A percentile compares a stretch with the other conserved stretches of the same genome.
Evolutionary conservation across 2,113 vertebrate species (phyloP).

Genomic region (Aix galericulata): DNA sequence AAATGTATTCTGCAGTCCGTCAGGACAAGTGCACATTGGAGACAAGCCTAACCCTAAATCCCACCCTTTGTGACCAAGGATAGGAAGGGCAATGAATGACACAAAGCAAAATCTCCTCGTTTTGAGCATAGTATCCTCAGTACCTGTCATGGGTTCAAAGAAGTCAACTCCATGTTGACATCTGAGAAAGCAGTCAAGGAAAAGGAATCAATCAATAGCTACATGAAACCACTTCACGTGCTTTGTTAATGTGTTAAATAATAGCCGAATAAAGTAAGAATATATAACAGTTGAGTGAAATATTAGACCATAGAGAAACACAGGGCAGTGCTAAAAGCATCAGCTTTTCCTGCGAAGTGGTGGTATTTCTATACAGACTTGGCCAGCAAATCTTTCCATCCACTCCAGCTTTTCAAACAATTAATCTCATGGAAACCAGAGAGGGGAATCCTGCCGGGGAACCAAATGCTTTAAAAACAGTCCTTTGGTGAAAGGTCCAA

Average conservation of each 20-base stretch:
- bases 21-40: not conserved
- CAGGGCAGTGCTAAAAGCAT: not conserved
- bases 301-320: conserved; percentile 7
- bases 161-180: not conserved
- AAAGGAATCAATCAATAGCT: not conserved
- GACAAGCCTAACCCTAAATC: not conserved
- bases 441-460: conserved; percentile 48
- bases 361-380: not conserved
- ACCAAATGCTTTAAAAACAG: conserved; percentile 40
- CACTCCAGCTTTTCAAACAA: conserved; percentile 52
- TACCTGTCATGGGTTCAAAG: not conserved
- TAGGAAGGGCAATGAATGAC: not conserved
- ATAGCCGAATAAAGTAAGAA: not conserved
- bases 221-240: not conserved
- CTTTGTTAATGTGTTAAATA: conserved; percentile 19
- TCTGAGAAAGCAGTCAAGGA: not conserved
- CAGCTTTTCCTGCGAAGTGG: conserved; percentile 3
- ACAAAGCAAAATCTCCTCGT: not conserved
- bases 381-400: conserved; percentile 48
- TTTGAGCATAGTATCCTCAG: not conserved
- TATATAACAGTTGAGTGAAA: not conserved
- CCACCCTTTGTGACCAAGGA: not conserved
- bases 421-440: conserved; percentile 51
- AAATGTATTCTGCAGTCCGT: not conserved
- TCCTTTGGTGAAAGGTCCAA: conserved; percentile 16